A percentile compares a stretch with the other conserved stretches of the same genome.
Conservation (phyloP, 2,113 vertebrate species). For the Amphiprion percula region DNA sequence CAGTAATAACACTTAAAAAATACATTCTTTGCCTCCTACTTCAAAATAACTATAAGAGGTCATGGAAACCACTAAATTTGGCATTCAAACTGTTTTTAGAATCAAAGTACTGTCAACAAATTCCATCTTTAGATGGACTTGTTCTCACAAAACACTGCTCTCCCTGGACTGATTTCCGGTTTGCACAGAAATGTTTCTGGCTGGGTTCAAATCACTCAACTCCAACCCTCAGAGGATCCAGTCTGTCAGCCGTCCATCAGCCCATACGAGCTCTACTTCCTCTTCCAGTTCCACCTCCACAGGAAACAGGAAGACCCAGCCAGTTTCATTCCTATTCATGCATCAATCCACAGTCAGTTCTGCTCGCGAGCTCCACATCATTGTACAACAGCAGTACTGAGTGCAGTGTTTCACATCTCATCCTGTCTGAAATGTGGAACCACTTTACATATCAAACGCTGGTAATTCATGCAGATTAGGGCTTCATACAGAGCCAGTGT, state of each 20-base stretch:
- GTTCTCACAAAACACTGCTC: constrained; percentile 18
- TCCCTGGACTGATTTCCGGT: constrained; percentile 14
- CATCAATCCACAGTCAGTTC: constrained; percentile 48
- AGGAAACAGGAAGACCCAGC: constrained; percentile 68
- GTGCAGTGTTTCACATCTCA: neutral
- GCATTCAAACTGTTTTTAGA: neutral
- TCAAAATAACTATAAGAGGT: too few species aligned
- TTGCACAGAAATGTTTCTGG: constrained; percentile 41
- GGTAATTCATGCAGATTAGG: constrained; percentile 22
- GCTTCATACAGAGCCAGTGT: neutral
- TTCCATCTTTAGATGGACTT: constrained; percentile 5
- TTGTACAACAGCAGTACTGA: neutral
- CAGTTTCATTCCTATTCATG: constrained; percentile 47
- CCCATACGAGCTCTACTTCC: constrained; percentile 52
- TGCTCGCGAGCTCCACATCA: constrained; percentile 12
- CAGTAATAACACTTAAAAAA: too few species aligned
- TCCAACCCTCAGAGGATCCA: constrained; percentile 38
- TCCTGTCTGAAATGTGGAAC: neutral
- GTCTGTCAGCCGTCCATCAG: constrained; percentile 54
- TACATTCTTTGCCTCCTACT: too few species aligned
- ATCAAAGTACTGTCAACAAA: constrained; percentile 25
- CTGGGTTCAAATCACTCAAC: constrained; percentile 38
- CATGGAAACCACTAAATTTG: too few species aligned
- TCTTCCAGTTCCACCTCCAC: constrained; percentile 54
- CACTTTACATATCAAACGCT: constrained; percentile 13